phyloP scores from a whole-genome alignment of 1,140 invertebrate species.

The Drosophila yakuba region DNA sequence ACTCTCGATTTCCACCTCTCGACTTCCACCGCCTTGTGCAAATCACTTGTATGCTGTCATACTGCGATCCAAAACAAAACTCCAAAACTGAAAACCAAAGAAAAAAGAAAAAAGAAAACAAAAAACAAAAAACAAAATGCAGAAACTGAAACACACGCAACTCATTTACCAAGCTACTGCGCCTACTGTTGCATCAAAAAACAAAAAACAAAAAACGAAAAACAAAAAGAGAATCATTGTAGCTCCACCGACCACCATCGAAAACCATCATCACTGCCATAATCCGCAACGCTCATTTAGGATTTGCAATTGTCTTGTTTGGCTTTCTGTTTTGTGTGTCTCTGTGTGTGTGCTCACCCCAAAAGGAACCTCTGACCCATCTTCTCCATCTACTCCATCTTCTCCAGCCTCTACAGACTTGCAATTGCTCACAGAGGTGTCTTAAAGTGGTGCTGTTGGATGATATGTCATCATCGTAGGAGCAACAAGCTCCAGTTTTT shows the following conservation, averaged over 20 bases:
- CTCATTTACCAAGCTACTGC: slow-evolving; percentile 13
- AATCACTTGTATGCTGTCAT: slow-evolving; percentile 20
- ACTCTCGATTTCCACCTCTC: slow-evolving; percentile 34
- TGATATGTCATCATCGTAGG: no score
- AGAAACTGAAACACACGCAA: slow-evolving; percentile 4
- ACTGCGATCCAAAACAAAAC: slow-evolving; percentile 22
- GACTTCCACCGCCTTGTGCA: slow-evolving; percentile 24
- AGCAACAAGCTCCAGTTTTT: no score
- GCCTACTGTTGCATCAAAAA: slow-evolving; percentile 1
- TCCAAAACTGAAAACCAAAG: not conserved
- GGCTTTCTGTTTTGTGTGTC: slow-evolving; percentile 9
- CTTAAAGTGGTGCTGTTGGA: not conserved
- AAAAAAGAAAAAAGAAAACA: not conserved
- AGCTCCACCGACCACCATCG: not conserved
- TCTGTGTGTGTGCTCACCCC: slow-evolving; percentile 5
- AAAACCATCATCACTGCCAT: slow-evolving; percentile 5
- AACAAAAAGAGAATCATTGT: not conserved
- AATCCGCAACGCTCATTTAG: slow-evolving; percentile 10
- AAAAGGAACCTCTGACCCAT: not conserved
- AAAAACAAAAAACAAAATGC: slow-evolving; percentile 1
- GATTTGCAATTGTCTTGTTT: slow-evolving; percentile 8
- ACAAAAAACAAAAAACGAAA: no score
- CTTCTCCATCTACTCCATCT: not conserved
- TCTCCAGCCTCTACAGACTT: not conserved
- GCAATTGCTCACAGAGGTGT: not conserved